These are phyloP conservation scores for Turritopsis rubra DNA, from an alignment of 30 jellyfish, hydroid and myxozoan genomes.

Conservation along the genomic window DNA sequence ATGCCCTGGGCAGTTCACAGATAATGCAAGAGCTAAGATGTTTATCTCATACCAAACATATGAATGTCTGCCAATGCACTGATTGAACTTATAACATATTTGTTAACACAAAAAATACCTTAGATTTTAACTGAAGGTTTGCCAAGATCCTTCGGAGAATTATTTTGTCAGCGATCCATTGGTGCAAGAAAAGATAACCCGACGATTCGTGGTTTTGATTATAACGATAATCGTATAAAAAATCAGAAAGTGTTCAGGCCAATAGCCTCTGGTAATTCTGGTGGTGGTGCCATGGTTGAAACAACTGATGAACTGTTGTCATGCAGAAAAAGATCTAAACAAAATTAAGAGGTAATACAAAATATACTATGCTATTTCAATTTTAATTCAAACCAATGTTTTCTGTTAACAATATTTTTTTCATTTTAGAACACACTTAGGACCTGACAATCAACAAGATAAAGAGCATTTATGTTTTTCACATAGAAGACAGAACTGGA, in stretches of 20 bases:
- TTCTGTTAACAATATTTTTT: not conserved
- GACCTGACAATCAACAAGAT: no score
- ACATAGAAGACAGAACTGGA: no score
- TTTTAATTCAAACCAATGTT: not conserved
- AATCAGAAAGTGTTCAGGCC: conserved; percentile 1
- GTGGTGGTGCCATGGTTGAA: not conserved
- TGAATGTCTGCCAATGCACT: conserved; percentile 17
- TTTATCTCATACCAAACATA: conserved; percentile 23
- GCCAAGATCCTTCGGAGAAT: conserved; percentile 27
- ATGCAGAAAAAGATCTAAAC: not conserved
- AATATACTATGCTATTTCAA: not conserved
- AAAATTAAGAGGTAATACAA: not conserved
- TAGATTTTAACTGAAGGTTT: conserved; percentile 17
- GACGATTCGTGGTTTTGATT: not conserved
- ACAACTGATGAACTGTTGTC: not conserved
- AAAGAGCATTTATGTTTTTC: no score
- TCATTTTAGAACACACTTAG: not conserved
- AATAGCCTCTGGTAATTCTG: not conserved
- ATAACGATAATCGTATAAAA: not conserved
- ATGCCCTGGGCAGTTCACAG: conserved; percentile 13
- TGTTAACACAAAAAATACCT: not conserved
- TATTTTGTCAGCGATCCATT: not conserved
- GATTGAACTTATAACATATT: not conserved
- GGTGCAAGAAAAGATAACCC: conserved; percentile 13
- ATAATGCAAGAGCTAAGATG: conserved; percentile 14